Conservation (phyloP, 2,113 vertebrate species). For the Hippocampus abdominalis region DNA sequence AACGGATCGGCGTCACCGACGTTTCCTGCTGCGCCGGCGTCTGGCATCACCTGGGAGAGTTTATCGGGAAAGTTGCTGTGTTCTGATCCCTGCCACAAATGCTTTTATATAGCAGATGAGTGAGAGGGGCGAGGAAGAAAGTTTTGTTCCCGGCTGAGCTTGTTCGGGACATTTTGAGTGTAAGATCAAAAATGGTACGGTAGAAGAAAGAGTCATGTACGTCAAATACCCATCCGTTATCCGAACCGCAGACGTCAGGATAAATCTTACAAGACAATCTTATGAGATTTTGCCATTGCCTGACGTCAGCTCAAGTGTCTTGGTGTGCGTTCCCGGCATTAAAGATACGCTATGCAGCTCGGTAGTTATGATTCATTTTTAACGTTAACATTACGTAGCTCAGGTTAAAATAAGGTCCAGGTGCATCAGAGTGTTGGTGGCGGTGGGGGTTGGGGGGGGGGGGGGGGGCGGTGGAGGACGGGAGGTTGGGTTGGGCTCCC, state of each 20-base stretch:
- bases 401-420: background rate
- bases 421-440: conserved; percentile 5
- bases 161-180: background rate
- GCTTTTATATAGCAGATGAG: too few species aligned
- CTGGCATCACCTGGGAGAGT: conserved; percentile 7
- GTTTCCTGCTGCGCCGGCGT: conserved; percentile 22
- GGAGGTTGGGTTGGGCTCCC: conserved; percentile 24
- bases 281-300: too few species aligned
- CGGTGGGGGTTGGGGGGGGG: conserved; percentile 11
- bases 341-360: too few species aligned
- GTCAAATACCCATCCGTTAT: too few species aligned
- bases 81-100: background rate
- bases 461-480: conserved; percentile 32
- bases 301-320: too few species aligned
- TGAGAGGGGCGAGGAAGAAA: too few species aligned
- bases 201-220: too few species aligned
- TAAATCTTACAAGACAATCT: too few species aligned
- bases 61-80: background rate
- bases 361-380: too few species aligned
- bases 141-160: background rate
- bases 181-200: background rate
- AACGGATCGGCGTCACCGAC: conserved; percentile 10
- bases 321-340: too few species aligned
- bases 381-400: too few species aligned
- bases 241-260: too few species aligned